Base-by-base conservation (phyloP, 2,888 invertebrate species). In the Pollenia labialis region DNA sequence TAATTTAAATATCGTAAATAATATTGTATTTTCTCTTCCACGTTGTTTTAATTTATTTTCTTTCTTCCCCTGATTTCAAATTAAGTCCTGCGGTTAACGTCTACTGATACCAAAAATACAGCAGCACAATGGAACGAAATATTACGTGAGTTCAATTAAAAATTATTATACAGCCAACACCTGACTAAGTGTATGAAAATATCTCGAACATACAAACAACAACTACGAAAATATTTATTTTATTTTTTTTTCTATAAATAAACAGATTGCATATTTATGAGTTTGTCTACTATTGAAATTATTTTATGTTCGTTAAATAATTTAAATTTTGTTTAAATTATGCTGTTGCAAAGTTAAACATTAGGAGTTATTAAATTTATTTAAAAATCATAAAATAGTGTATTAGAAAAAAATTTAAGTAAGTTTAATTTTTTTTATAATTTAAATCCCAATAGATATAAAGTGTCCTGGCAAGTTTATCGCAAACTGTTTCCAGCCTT, bases 61-160 rank as follows among this genome's bases (percentile, higher is more conserved):
- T 1, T 64, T 64, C 42, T 12, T 58, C 12, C 18, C n/a, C 9
- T 42, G 42, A 32, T 42, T 62, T 48, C 32, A 79, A 69, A 69
- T 69, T 58, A 79, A 60, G 50, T 68, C 58, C 58, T 79, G 69
- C 58, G 79, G 79, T 69, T 50, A 23, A 10, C 69, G 50, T 79
- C 79, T 79, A 50, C 69, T 64, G 64, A 64, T 52, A 64, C 42
- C 23, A 18, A 32, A 32, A 32, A n/a, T 6, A 48, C 11, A 46
- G 7, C 40, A n/a, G 16, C 16, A 75, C 16, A 50, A 32, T 42
- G 8, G 4, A 32, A 60, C 40, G 60, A 12, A 50, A 32, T 14
- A 6, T 4, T 16, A 74, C 40, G 60, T 60, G 12, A 40, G 46
- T 60, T 46, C 56, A 18, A 77, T 77, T 48, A 56, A 68, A 68